These are phyloP conservation scores for Acronicta psi DNA, from an alignment of 2,888 invertebrate genomes.

Conservation along the genomic window DNA sequence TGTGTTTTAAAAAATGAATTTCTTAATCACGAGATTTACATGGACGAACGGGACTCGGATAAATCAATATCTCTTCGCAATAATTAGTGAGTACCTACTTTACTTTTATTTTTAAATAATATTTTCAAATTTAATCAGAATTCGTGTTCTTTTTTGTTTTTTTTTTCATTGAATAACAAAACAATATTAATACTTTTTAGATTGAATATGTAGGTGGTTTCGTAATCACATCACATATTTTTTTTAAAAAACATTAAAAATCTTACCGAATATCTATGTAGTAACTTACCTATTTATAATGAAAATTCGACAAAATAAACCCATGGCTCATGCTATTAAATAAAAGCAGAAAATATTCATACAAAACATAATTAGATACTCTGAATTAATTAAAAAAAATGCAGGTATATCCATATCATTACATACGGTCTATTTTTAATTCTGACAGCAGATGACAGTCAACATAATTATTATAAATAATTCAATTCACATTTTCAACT, in stretches of 20 bases:
- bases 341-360: no score
- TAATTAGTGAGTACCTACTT: conserved; percentile 75
- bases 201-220: background rate
- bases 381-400: background rate
- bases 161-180: background rate
- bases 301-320: no score
- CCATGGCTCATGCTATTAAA: no score
- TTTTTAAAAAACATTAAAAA: background rate
- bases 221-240: background rate
- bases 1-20: conserved; percentile 73
- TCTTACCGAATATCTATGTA: no score
- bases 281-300: no score
- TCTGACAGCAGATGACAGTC: no score
- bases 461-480: conserved; percentile 9
- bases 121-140: conserved; percentile 3
- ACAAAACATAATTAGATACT: no score
- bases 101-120: background rate
- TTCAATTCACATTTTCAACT: conserved; percentile 33
- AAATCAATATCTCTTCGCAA: conserved; percentile 83
- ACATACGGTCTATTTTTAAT: no score
- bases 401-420: background rate
- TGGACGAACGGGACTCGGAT: conserved; percentile 81
- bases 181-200: background rate
- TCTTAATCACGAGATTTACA: conserved; percentile 77
- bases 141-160: conserved; percentile 6